Evolutionary conservation across 2,113 vertebrate genomes (phyloP), one percentile per base, ranked within the genome.

Genomic region (Apus apus): DNA sequence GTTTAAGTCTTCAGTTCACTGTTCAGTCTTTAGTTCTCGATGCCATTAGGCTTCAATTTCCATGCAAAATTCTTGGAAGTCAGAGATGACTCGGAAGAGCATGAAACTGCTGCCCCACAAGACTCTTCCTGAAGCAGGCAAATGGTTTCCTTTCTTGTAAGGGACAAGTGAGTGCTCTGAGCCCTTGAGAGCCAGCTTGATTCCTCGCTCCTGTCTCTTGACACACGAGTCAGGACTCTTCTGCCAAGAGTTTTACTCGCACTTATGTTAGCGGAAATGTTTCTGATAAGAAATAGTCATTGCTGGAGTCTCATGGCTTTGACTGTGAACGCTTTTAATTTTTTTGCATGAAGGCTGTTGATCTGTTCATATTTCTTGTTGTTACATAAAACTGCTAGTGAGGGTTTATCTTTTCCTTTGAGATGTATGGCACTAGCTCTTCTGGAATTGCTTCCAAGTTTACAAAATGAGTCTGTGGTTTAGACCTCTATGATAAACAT

Each of bases 401-500:
- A 96, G 70, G 65, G 96, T 97, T 98, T 97, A 97, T 98, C 95
- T 97, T 93, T 93, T 96, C 91, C 95, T 95, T 70, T 43, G 96
- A 96, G 96, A 97, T 95, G 84, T 87, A 38, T 88, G 81, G 73
- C 82, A 70, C 85, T 81, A 72, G 94, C 91, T 97, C 77, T 95
- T 95, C 77, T 95, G 96, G 87, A 96, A 92, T 78, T 54, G 65
- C 88, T 95, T 97, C 97, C 96, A 97, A 93, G 97, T 98, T 98
- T 98, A 97, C 73, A 97, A 95, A 97, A 90, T 0, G 36, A 95
- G 66, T 38, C 95, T 96, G 83, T 90, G 95, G 96, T 96, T 95
- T 94, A 96, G 96, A 70, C 74, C 53, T 90, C 89, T 97, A 82
- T 17, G 93, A 96, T 98, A 98, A 98, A 98, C 93, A 92, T 92